Base-by-base conservation (phyloP, 2,113 vertebrate genomes). In the Trogon surrucura region DNA sequence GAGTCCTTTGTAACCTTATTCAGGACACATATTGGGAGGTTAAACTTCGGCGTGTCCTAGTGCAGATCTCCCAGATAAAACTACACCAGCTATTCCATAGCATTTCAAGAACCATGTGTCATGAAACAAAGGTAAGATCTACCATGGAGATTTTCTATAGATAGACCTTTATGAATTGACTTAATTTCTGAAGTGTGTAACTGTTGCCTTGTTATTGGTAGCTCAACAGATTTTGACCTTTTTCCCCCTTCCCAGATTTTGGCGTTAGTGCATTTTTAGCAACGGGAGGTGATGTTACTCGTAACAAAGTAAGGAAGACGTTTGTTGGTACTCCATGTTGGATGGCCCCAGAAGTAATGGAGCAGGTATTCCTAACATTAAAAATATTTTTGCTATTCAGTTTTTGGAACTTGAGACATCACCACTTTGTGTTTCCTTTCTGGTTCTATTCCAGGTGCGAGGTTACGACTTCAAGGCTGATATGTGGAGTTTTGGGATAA, bases 341-440 rank as follows among this genome's bases (percentile, higher is more conserved):
- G 99, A 99, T 99, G 99, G 99, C 99, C n/a, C 99, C 99, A 54
- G 99, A 99, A 98, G 99, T 99, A 94, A 99, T 99, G 99, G 99
- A 99, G 96, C 99, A 99, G 99, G 99, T 99, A 97, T 97, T 96
- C 32, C 66, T 88, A 66, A 77, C 17, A 9, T 56, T 77, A 38
- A 48, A 48, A 70, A 34, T 5, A 10, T 50, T 34, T 78, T 38
- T 16, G 50, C 2, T 81, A 17, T 62, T 69, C 38, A 64, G 20
- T 26, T 69, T 94, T 65, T 89, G 48, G 57, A 84, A 64, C 25
- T 58, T 85, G 58, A 85, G 62, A 32, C 13, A 6, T 62, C 44
- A 44, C 50, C 26, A 72, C 23, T 16, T 57, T 71, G 19, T 71
- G 25, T 73, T 66, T 67, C 48, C 67, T 74, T 87, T 80, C 72